phyloP scores from a whole-genome alignment of 2,797 vertebrate genomes.

The Novumbra hubbsi region DNA sequence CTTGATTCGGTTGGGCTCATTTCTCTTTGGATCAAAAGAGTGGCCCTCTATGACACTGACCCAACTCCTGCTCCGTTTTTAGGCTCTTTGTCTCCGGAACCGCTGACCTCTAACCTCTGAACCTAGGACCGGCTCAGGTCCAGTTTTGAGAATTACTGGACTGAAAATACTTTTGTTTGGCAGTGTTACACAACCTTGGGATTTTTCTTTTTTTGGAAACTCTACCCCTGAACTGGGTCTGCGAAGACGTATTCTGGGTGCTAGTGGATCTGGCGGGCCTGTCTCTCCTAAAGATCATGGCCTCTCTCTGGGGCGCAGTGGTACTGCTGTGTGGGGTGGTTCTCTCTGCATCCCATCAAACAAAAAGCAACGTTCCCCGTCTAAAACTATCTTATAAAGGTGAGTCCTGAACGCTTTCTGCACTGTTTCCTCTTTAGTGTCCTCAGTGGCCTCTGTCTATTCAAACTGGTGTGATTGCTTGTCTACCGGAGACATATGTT shows the following conservation, averaged over 20 bases:
- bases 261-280: slow-evolving; percentile 46
- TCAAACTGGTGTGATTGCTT: background rate
- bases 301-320: slow-evolving; percentile 79
- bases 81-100: slow-evolving; percentile 53
- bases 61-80: slow-evolving; percentile 47
- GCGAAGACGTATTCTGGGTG: slow-evolving; percentile 3
- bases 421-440: background rate
- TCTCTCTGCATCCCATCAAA: slow-evolving; percentile 76
- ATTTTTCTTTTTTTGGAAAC: slow-evolving; percentile 36
- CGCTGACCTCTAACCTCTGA: slow-evolving; percentile 61
- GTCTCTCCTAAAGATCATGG: slow-evolving; percentile 81
- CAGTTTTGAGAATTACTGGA: slow-evolving; percentile 39
- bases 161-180: slow-evolving; percentile 34
- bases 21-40: slow-evolving; percentile 22
- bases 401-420: slow-evolving; percentile 60
- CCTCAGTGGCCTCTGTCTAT: background rate
- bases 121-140: slow-evolving; percentile 38
- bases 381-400: slow-evolving; percentile 95
- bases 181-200: slow-evolving; percentile 31
- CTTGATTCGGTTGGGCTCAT: background rate
- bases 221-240: slow-evolving; percentile 30
- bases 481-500: background rate
- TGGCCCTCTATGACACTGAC: slow-evolving; percentile 52
- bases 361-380: slow-evolving; percentile 87
- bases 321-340: slow-evolving; percentile 81